Base-by-base conservation (phyloP, 2,113 vertebrate genomes). In the Eulemur rufifrons region DNA sequence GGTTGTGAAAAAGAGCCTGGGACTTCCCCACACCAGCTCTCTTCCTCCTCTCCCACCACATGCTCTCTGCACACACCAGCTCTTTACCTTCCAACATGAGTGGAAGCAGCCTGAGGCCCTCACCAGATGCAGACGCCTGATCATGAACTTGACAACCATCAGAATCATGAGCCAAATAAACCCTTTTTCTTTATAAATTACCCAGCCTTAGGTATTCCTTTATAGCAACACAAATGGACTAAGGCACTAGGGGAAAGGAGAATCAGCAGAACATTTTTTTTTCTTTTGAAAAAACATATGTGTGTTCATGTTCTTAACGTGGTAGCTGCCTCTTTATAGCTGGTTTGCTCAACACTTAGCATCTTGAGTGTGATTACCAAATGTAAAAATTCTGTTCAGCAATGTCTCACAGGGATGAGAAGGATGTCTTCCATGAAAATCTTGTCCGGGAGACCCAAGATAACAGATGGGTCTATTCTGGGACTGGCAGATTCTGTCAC, bases 361-460 rank as follows among this genome's bases (percentile, higher is more conserved):
- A 98, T 95, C 87, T 95, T 95, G 92, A 94, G 82, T 56, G 66
- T 97, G 96, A 98, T 98, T 97, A 97, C 92, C 87, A 96, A 94
- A 97, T 95, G 89, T 94, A 84, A 97, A 96, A 95, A 91, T 95
- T 94, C 76, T 95, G 56, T 89, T 95, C 85, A 90, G 94, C 82
- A 77, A 54, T 91, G 90, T 96, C 92, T 97, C 94, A 95, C 63
- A 95, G 77, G 56, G 64, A 95, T 54, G 32, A 96, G 47, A 92
- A 96, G 74, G 47, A 94, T 88, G 54, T 85, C 81, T 97, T 96
- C 96, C 92, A 90, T 82, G 95, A 95, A 97, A 97, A 95, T 96
- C 88, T 90, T 94, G 54, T 97, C 90, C 91, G 73, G 29, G 68
- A 94, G 61, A 96, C 87, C 66, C 73, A 93, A 86, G 66, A 78